phyloP scores from a whole-genome alignment of 2,797 vertebrate species.

The Pygocentrus nattereri region DNA sequence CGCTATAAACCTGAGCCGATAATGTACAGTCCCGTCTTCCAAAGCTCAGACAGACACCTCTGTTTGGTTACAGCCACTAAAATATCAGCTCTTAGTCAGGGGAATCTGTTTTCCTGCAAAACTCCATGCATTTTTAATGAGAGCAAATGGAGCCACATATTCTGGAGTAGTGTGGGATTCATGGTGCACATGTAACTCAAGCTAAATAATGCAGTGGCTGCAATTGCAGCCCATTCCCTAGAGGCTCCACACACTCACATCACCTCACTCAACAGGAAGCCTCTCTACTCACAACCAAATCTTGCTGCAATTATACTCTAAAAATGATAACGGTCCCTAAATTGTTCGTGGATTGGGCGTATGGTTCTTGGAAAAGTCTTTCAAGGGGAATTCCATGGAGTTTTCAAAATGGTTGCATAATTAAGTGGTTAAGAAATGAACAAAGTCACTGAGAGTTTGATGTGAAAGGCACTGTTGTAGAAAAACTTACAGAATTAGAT shows the following conservation, averaged over 20 bases:
- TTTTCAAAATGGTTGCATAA: too few relatives aligned
- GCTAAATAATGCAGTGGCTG: conserved; percentile 68
- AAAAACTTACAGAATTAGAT: too few relatives aligned
- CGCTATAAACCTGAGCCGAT: conserved; percentile 7
- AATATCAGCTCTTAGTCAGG: conserved; percentile 53
- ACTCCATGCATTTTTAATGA: conserved; percentile 66
- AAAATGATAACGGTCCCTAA: neutral
- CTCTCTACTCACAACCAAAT: conserved; percentile 15
- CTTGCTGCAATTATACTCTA: conserved; percentile 10
- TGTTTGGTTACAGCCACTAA: conserved; percentile 46
- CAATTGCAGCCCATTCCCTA: conserved; percentile 56
- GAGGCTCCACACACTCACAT: conserved; percentile 38
- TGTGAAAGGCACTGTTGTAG: too few relatives aligned
- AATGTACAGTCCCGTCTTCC: conserved; percentile 16
- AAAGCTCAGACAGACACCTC: conserved; percentile 10
- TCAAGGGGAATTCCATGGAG: too few relatives aligned
- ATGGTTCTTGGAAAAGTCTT: neutral
- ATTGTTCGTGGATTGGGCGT: neutral
- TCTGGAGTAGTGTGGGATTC: conserved; percentile 51
- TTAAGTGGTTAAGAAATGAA: too few relatives aligned
- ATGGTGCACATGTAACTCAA: conserved; percentile 54
- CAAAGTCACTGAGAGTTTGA: too few relatives aligned
- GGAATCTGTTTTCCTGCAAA: conserved; percentile 47
- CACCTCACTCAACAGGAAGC: conserved; percentile 39
- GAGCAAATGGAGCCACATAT: conserved; percentile 61